Evolutionary conservation across 2,113 vertebrate species (phyloP), one percentile per base, ranked within the genome.

Genomic region (Engraulis encrasicolus): DNA sequence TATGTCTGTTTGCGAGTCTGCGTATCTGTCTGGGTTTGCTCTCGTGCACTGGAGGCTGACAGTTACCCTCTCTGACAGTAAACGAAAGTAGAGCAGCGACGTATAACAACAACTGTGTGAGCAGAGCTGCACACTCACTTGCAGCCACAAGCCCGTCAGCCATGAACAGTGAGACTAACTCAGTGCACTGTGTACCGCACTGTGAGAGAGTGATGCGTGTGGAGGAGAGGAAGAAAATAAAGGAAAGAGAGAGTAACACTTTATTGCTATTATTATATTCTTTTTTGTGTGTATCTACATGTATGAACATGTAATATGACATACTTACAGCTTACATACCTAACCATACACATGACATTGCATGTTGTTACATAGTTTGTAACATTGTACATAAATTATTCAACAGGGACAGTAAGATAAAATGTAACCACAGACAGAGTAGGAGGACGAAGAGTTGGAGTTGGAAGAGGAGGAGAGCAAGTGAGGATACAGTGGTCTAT

Each of bases 51-150:
- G 58, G 58, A 66, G 58, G 58, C n/a, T 66, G 58, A 66, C 58
- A 66, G 58, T 31, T 66, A 66, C 58, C 58, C 58, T 27, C 58
- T 66, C 58, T 66, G 58, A 66, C 58, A 66, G 23, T 66, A 66
- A 66, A 78, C n/a, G 78, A 61, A 61, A 50, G 54, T 66, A 54
- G 58, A 66, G 58, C 58, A 66, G 31, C 58, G n/a, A 14, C 58
- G 27, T 31, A 66, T 66, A 66, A 66, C 23, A n/a, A 11, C 23
- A 11, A 66, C 31, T 66, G 58, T 66, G 58, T 66, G 58, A 66
- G 58, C 19, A 23, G 31, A n/a, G n/a, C n/a, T n/a, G n/a, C n/a
- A n/a, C n/a, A 23, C 58, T 66, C 58, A 66, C 23, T 66, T 27
- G 12, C 58, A 66, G 58, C 58, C 11, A 14, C 9, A 27, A n/a